These are phyloP conservation scores for Keiferia lycopersicella DNA, from an alignment of 2,888 invertebrate species.

Conservation along the genomic window DNA sequence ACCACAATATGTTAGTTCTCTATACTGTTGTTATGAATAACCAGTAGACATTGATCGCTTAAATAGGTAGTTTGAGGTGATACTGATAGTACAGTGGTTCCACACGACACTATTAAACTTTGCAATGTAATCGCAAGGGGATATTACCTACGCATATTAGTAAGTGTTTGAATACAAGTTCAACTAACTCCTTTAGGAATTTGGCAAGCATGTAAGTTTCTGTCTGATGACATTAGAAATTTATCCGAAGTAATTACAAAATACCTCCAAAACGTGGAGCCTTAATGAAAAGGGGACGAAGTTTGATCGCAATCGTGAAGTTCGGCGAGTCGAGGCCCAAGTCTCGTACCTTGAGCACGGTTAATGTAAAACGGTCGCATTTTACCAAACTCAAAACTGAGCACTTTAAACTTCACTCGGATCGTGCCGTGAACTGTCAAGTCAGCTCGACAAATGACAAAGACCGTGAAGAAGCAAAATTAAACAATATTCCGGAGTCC, in stretches of 20 bases:
- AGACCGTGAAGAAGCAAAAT: conserved; percentile 64
- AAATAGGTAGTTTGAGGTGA: neutral
- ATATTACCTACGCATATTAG: neutral
- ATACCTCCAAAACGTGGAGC: conserved; percentile 43
- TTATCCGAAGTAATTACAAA: conserved; percentile 50
- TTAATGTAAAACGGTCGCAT: conserved; percentile 36
- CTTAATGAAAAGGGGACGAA: conserved; percentile 43
- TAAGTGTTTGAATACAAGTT: neutral
- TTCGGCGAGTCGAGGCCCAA: conserved; percentile 36
- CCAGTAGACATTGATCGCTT: too few species aligned
- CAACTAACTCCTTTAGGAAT: neutral
- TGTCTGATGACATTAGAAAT: conserved; percentile 43
- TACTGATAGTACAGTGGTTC: neutral
- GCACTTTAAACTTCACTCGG: conserved; percentile 16
- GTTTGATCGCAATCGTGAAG: conserved; percentile 51
- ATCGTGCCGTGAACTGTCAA: conserved; percentile 49
- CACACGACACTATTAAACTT: neutral
- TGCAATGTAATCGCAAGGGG: neutral
- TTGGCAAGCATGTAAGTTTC: conserved; percentile 6
- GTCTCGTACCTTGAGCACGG: conserved; percentile 26
- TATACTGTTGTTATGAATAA: too few species aligned
- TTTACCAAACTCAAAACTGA: conserved; percentile 28
- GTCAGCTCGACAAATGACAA: conserved; percentile 65
- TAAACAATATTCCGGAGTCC: conserved; percentile 50
- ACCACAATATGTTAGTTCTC: too few species aligned